Evolutionary conservation across 2,888 invertebrate genomes (phyloP), one percentile per base, ranked within the genome.

Genomic region (Caenorhabditis wallacei): DNA sequence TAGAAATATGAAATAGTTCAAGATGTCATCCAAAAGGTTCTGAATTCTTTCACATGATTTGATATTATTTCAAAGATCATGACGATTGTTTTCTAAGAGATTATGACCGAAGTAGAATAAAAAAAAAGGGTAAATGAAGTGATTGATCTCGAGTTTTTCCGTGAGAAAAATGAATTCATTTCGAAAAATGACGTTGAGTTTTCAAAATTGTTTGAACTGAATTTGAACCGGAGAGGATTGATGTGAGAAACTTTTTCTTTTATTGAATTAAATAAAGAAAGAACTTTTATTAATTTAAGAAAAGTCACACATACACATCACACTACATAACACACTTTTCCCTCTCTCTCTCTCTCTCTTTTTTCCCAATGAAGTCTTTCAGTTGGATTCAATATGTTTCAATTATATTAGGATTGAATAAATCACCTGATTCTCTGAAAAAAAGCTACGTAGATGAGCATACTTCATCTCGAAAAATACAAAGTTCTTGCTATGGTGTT

Each of bases 401-500:
- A 56, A 26, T 24, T 22, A 24, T n/a, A 53, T 24, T n/a, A n/a
- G 26, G n/a, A 8, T 7, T 20, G 20, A 43, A 26, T 16, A 61
- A 61, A 46, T 13, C 61, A 61, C 43, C 43, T 61, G 61, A 46
- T 61, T 43, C 43, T 40, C 4, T 43, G 43, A 43, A 43, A 37
- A 30, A 30, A 30, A n/a, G n/a, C 30, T 61, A 46, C 22, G 59
- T 40, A 59, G 40, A 59, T 59, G 40, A 37, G 20, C 57, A 57
- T 20, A 61, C 22, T 61, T 61, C 43, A 40, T 59, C 40, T 61
- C 18, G 26, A 43, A 61, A n/a, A 61, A 61, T 43, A 35, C 16
- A 63, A 63, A 63, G 63, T 72, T 40, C 72, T 40, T 63, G 54
- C 63, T 48, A 48, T 48, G 46, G 18, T 68, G 26, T 37, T 69